These are phyloP conservation scores for Caenorhabditis sp. DNA, from an alignment of 2,888 invertebrate genomes.

Conservation along the genomic window DNA sequence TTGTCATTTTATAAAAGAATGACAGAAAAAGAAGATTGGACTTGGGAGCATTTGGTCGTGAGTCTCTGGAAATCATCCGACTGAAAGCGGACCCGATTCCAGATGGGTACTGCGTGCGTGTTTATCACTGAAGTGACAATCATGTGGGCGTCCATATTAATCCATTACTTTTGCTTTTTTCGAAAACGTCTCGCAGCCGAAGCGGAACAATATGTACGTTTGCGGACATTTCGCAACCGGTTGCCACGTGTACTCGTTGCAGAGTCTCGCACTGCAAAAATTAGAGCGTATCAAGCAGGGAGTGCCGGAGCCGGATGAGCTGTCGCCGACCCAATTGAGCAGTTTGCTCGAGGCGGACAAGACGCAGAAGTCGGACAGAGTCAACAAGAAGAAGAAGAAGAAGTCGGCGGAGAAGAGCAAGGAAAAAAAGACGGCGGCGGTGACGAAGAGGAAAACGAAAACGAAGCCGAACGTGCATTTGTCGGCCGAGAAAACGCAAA, in stretches of 20 bases:
- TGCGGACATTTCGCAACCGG: too few species aligned
- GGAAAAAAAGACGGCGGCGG: constrained; percentile 3
- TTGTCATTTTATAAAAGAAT: too few species aligned
- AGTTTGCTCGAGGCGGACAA: constrained; percentile 30
- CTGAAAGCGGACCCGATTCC: not conserved
- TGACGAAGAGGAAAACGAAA: constrained; percentile 18
- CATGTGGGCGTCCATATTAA: constrained; percentile 14
- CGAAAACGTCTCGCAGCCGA: constrained; percentile 25
- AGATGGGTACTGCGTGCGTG: constrained; percentile 1
- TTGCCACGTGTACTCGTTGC: too few species aligned
- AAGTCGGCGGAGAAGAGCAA: constrained; percentile 9
- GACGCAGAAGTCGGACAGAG: constrained; percentile 36
- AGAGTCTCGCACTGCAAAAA: constrained; percentile 13
- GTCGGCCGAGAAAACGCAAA: constrained; percentile 22
- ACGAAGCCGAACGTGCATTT: constrained; percentile 9
- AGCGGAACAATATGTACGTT: constrained; percentile 22
- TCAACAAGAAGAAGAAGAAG: constrained; percentile 16
- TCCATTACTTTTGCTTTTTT: constrained; percentile 42
- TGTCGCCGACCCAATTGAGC: constrained; percentile 33
- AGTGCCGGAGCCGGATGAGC: constrained; percentile 21
- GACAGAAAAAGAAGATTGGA: too few species aligned
- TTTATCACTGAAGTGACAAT: constrained; percentile 6
- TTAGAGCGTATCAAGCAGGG: constrained; percentile 34
- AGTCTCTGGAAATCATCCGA: too few species aligned
- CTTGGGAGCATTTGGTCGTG: too few species aligned